A percentile compares a stretch with the other conserved stretches of the same genome.
These are phyloP conservation scores for Parauchenoglanis ngamensis DNA, from an alignment of 2,797 vertebrate species.

Conservation along the genomic window DNA sequence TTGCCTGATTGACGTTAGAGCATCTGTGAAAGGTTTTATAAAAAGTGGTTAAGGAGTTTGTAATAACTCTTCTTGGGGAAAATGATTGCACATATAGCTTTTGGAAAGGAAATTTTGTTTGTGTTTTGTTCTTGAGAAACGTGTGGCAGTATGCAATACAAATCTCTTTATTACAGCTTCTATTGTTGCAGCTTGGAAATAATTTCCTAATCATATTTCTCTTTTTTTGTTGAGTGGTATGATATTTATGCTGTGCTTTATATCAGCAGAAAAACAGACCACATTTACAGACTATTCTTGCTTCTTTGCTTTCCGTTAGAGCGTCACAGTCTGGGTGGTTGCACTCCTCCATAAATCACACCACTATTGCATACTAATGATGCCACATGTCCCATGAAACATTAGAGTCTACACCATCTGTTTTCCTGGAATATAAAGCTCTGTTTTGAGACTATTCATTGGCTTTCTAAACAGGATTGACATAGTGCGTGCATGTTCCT, in stretches of 20 bases:
- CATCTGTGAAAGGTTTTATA: neutral
- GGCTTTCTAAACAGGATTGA: slow-evolving; percentile 1
- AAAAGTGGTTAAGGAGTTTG: neutral
- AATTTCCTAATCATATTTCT: neutral
- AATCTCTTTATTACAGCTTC: neutral
- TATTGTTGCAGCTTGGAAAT: slow-evolving; percentile 10
- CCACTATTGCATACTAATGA: slow-evolving; percentile 29
- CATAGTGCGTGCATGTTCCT: neutral
- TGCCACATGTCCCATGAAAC: slow-evolving; percentile 33
- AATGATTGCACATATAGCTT: neutral
- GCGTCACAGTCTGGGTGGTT: slow-evolving; percentile 21
- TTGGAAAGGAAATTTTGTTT: neutral
- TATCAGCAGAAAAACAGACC: slow-evolving; percentile 19
- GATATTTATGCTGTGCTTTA: neutral
- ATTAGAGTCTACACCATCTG: slow-evolving; percentile 16
- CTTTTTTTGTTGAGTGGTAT: neutral
- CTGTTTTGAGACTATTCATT: slow-evolving; percentile 20
- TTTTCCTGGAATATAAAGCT: slow-evolving; percentile 22
- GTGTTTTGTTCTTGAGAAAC: neutral
- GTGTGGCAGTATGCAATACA: neutral
- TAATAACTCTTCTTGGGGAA: neutral
- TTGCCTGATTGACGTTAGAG: neutral
- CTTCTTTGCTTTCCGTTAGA: slow-evolving; percentile 2
- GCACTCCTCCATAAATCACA: slow-evolving; percentile 29
- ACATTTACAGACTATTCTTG: slow-evolving; percentile 9